A percentile compares a stretch with the other conserved stretches of the same genome.
Conservation (phyloP, 1,140 invertebrate genomes). For the Megalopta genalis region DNA sequence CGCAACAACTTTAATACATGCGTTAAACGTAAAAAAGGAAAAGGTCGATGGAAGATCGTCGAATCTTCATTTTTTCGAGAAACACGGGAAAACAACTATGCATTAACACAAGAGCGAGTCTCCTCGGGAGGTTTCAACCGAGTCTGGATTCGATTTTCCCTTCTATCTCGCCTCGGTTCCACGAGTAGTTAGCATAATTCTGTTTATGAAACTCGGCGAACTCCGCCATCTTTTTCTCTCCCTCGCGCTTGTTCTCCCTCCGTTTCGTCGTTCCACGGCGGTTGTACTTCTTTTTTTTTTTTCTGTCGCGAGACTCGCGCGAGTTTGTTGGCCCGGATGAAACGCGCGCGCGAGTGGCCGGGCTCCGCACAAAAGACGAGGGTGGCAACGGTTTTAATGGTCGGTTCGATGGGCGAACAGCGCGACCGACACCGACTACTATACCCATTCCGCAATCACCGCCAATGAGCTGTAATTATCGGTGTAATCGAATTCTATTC, state of each 20-base stretch:
- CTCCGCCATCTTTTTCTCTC: conserved; percentile 3
- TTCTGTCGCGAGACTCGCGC: no score
- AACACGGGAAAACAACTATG: conserved; percentile 17
- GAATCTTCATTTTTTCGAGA: neutral
- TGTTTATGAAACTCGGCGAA: conserved; percentile 63
- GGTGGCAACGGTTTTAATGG: neutral
- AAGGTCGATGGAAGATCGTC: neutral
- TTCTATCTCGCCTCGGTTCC: conserved; percentile 34
- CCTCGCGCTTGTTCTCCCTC: neutral
- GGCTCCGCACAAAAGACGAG: neutral
- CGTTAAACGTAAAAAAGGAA: neutral
- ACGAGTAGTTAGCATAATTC: conserved; percentile 68
- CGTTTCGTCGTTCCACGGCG: conserved; percentile 7
- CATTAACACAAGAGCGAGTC: conserved; percentile 46
- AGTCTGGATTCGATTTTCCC: conserved; percentile 53
- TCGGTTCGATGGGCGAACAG: neutral
- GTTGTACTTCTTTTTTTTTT: neutral
- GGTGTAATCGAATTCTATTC: conserved; percentile 38
- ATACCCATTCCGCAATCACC: conserved; percentile 17
- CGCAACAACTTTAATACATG: no score
- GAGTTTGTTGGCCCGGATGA: no score
- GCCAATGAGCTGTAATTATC: conserved; percentile 28
- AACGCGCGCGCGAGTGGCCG: neutral
- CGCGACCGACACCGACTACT: neutral
- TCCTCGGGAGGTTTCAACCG: conserved; percentile 38